Base-by-base conservation (phyloP, 2,797 vertebrate genomes). In the Melanotaenia pygmaea region DNA sequence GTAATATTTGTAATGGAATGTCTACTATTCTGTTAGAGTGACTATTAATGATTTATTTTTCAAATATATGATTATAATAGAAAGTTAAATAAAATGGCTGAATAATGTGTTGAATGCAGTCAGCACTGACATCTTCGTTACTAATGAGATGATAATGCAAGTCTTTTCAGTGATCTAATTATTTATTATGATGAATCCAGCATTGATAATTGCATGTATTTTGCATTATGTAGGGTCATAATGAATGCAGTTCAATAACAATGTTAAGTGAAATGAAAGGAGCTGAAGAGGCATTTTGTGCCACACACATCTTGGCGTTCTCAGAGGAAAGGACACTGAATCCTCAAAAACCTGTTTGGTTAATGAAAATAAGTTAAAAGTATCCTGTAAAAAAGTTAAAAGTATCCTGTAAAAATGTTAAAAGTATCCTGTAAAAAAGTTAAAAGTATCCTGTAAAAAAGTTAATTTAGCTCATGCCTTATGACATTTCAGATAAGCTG, bases 31-130 rank as follows among this genome's bases (percentile, higher is more conserved):
- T 74, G 57, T 76, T 69, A 76, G 61, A 32, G 70, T 66, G 74
- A 81, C 67, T 70, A 72, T 34, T 63, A 24, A 77, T 76, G 73
- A 64, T 67, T 74, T 30, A 51, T 73, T 70, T 80, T 80, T 50
- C 51, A 82, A 81, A 62, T 70, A 50, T 78, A 12, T 82, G 64
- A 79, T 72, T 28, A 66, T 65, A 35, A 74, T 68, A 32, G 64
- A 77, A 74, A 77, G 63, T 60, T 76, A 3, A 86, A 90, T 89
- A 83, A 89, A 89, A 76, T 30, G 26, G 78, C 60, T 80, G 59
- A 62, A 64, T 86, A 32, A 20, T 64, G 63, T 81, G 66, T 85
- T 62, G 63, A 72, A 59, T 51, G 24, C 3, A 38, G 8, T 67
- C 32, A 12, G 40, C 35, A 37, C 26, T 70, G 28, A 9, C 12